A percentile compares a stretch with the other conserved stretches of the same genome.
Evolutionary conservation across 2,113 vertebrate species (phyloP).

Genomic region (Grammomys dolichurus): DNA sequence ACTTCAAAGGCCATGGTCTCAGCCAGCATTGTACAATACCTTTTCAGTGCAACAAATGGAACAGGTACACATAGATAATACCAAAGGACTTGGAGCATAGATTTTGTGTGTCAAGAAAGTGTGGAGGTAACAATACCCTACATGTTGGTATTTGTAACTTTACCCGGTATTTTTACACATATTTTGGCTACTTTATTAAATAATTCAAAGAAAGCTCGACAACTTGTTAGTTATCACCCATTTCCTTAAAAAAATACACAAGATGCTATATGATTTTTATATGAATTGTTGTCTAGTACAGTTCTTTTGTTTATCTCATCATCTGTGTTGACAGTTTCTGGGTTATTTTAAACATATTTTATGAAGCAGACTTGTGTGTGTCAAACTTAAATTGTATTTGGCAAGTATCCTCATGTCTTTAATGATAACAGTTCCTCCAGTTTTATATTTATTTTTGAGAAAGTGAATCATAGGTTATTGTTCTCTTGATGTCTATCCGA

Average conservation of each 20-base stretch:
- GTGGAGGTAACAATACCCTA: background rate
- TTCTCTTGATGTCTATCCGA: background rate
- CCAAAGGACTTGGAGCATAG: background rate
- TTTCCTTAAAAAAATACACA: background rate
- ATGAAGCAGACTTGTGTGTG: background rate
- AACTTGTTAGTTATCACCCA: background rate
- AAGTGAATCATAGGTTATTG: background rate
- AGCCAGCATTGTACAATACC: background rate
- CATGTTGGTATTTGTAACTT: background rate
- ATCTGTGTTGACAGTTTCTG: background rate
- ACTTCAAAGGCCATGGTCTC: background rate
- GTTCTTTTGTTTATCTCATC: background rate
- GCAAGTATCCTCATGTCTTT: background rate
- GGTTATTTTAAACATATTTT: background rate
- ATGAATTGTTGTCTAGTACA: background rate
- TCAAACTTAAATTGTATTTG: background rate
- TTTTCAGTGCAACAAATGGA: background rate
- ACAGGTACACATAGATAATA: background rate
- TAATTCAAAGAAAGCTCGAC: background rate
- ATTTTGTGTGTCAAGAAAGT: background rate
- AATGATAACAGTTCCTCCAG: background rate
- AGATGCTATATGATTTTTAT: background rate
- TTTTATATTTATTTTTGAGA: conserved; percentile 52
- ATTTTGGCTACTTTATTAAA: background rate
- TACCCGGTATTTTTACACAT: background rate